Evolutionary conservation across 2,888 invertebrate genomes (phyloP), one percentile per base, ranked within the genome.

Genomic region (Cheilosia vernalis): DNA sequence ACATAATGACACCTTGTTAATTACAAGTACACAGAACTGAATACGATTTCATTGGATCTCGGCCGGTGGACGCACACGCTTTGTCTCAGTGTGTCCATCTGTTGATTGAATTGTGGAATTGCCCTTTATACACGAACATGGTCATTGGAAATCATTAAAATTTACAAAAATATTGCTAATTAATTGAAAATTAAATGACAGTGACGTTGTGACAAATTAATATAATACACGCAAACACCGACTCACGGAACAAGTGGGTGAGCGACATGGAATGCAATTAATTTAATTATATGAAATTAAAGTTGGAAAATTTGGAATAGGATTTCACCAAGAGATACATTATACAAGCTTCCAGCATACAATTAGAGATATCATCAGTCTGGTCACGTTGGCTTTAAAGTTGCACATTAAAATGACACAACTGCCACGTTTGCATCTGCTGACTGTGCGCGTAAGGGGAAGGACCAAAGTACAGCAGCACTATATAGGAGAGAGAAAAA

Each of bases 331-430:
- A 53, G 21, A 78, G 56, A 72, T 53, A 77, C 55, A 67, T 27
- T 44, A 67, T 17, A 49, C 51, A 37, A 79, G 56, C 74, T 67
- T 7, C 37, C 30, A 42, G 80, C 72, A 1, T 37, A 72, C 66
- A 81, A 85, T 85, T 85, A 85, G 77, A 72, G 76, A 61, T 61
- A 77, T 85, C 77, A 76, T 67, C 61, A 81, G 76, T 51, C 81
- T 72, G 76, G 81, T 85, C 85, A 85, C 85, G 85, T 85, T 49
- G 76, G 51, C n/a, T 66, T 64, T 77, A 83, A 81, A 85, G 85
- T 85, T 81, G 81, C 81, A 81, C 85, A 77, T 85, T 85, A 81
- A 85, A 81, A 85, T 81, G 85, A 81, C 85, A 85, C 84, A 81
- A 85, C 55, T 85, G 81, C 85, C 69, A 77, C 85, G 81, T 85